phyloP scores from a whole-genome alignment of 2,888 invertebrate genomes.

The Toxonevra muliebris region DNA sequence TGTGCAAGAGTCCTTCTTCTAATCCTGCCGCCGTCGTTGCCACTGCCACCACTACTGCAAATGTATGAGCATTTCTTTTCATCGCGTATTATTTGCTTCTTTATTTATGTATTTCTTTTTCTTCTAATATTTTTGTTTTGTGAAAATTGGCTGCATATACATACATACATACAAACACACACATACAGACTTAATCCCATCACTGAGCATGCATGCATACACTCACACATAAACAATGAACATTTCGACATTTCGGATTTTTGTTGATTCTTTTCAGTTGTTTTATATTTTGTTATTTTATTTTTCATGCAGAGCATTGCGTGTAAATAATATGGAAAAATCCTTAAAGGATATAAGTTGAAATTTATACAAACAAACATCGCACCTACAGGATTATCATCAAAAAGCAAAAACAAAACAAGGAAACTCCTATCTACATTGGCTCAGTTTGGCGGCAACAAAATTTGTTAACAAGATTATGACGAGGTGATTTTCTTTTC shows the following conservation, averaged over 20 bases:
- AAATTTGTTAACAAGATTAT: no score
- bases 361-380: constrained; percentile 50
- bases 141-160: constrained; percentile 24
- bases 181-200: constrained; percentile 17
- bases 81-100: constrained; percentile 13
- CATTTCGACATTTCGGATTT: constrained; percentile 16
- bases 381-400: constrained; percentile 52
- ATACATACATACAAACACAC: constrained; percentile 24
- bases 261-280: constrained; percentile 23
- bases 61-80: constrained; percentile 7
- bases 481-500: no score
- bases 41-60: neutral
- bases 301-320: neutral
- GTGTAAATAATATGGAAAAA: constrained; percentile 36
- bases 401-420: no score
- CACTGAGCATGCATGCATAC: constrained; percentile 35
- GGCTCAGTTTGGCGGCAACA: no score
- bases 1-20: constrained; percentile 22
- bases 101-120: constrained; percentile 18
- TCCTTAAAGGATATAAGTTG: constrained; percentile 57
- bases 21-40: constrained; percentile 27
- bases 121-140: constrained; percentile 10
- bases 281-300: constrained; percentile 23
- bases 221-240: constrained; percentile 30
- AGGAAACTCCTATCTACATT: no score